A percentile compares a stretch with the other conserved stretches of the same genome.
These are phyloP conservation scores for Drosophila hamatofila DNA, from an alignment of 2,888 invertebrate species.

Conservation along the genomic window DNA sequence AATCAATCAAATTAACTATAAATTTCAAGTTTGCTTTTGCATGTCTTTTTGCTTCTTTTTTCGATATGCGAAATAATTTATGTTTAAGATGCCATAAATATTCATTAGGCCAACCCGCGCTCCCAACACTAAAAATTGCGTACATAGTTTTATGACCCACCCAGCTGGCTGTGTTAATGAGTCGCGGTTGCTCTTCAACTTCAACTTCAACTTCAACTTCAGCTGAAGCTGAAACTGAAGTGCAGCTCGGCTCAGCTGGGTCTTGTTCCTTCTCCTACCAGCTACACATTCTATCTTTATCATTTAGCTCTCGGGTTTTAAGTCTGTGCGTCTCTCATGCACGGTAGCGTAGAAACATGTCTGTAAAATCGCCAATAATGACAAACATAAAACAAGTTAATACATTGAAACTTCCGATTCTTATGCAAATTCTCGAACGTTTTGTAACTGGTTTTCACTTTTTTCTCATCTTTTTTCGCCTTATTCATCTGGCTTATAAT, in stretches of 20 bases:
- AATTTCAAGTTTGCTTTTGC: conserved; percentile 52
- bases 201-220: conserved; percentile 21
- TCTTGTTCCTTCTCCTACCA: conserved; percentile 4
- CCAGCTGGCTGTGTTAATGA: conserved; percentile 60
- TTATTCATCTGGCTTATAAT: conserved; percentile 70
- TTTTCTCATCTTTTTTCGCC: neutral
- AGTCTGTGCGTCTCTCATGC: conserved; percentile 13
- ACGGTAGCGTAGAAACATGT: conserved; percentile 71
- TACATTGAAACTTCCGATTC: conserved; percentile 75
- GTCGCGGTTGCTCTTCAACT: conserved; percentile 43
- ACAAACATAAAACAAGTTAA: conserved; percentile 82
- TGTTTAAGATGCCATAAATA: conserved; percentile 77
- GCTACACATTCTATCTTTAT: conserved; percentile 16
- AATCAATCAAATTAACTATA: conserved; percentile 81
- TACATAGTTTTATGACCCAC: conserved; percentile 69
- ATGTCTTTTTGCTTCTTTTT: conserved; percentile 41
- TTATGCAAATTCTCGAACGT: conserved; percentile 72
- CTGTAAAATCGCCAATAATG: conserved; percentile 81
- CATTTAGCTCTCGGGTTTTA: conserved; percentile 19
- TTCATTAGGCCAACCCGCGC: conserved; percentile 64
- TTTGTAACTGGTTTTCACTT: conserved; percentile 72
- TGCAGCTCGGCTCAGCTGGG: conserved; percentile 1
- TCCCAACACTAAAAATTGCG: conserved; percentile 50
- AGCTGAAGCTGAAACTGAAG: neutral
- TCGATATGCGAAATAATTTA: conserved; percentile 76